Evolutionary conservation across 2,797 vertebrate species (phyloP).

Genomic region (Triplophysa yarkandensis): DNA sequence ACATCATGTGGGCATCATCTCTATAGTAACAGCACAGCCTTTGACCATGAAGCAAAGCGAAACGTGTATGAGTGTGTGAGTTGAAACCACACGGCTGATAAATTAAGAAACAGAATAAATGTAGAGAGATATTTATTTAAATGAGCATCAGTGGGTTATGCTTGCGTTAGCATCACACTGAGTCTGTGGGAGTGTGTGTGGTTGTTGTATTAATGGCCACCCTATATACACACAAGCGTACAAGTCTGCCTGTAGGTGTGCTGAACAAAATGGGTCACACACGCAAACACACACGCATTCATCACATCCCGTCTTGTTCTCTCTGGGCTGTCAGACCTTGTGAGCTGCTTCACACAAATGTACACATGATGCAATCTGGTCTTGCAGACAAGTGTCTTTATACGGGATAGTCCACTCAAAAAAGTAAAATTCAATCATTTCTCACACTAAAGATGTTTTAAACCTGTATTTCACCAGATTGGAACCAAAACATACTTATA

Average conservation of each 20-base stretch:
- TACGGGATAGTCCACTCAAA: too few relatives aligned
- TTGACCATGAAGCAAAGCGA: slow-evolving; percentile 28
- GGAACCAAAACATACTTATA: too few relatives aligned
- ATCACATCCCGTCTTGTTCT: background rate
- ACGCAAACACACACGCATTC: slow-evolving; percentile 22
- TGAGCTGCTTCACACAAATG: slow-evolving; percentile 3
- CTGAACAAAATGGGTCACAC: slow-evolving; percentile 50
- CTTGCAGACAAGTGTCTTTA: background rate
- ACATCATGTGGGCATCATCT: slow-evolving; percentile 55
- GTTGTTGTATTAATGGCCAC: background rate
- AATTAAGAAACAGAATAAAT: slow-evolving; percentile 23
- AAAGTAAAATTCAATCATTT: too few relatives aligned
- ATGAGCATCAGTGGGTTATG: background rate
- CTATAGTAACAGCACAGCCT: slow-evolving; percentile 57
- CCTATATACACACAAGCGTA: background rate
- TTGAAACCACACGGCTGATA: slow-evolving; percentile 14
- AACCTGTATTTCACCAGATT: too few relatives aligned
- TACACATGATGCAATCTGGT: slow-evolving; percentile 4
- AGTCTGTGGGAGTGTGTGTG: background rate
- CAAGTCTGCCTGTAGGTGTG: slow-evolving; percentile 38
- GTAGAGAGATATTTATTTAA: slow-evolving; percentile 29
- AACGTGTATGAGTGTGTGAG: slow-evolving; percentile 10
- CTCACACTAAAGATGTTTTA: too few relatives aligned
- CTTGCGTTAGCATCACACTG: background rate
- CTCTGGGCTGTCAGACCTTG: slow-evolving; percentile 10